These are phyloP conservation scores for Drosophila tani DNA, from an alignment of 1,140 invertebrate genomes.

Conservation along the genomic window DNA sequence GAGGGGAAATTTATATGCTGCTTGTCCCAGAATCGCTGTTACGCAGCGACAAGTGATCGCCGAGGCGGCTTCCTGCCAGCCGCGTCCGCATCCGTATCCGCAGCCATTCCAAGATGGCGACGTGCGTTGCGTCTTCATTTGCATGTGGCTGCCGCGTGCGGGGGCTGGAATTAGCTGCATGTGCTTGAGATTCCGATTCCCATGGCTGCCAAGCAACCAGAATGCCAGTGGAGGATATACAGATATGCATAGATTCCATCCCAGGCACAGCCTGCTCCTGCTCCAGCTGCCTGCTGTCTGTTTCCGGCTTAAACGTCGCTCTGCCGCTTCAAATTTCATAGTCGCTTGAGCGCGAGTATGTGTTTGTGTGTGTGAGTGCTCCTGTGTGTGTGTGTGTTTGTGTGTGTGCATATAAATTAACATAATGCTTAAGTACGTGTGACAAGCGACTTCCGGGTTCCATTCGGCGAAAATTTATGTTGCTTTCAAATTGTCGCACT, in stretches of 20 bases:
- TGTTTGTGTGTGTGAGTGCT: conserved; percentile 5
- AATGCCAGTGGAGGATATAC: conserved; percentile 47
- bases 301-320: conserved; percentile 78
- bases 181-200: conserved; percentile 67
- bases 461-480: conserved; percentile 77
- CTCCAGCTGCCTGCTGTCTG: conserved; percentile 47
- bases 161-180: conserved; percentile 70
- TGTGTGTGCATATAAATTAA: conserved; percentile 73
- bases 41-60: conserved; percentile 60
- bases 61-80: conserved; percentile 43
- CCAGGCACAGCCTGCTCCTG: conserved; percentile 21
- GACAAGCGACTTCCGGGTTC: conserved; percentile 80
- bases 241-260: conserved; percentile 55
- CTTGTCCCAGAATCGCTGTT: conserved; percentile 22
- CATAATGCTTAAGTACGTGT: conserved; percentile 82
- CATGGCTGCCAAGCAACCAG: conserved; percentile 58
- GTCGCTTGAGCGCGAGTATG: conserved; percentile 47
- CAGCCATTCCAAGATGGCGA: conserved; percentile 45
- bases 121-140: conserved; percentile 48
- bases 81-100: conserved; percentile 16
- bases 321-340: conserved; percentile 81
- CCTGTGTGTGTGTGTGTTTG: conserved; percentile 2
- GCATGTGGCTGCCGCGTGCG: conserved; percentile 25
- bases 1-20: conserved; percentile 73
- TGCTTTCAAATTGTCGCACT: conserved; percentile 73